Conservation (phyloP, 2,888 invertebrate genomes). For the Aelia acuminata region DNA sequence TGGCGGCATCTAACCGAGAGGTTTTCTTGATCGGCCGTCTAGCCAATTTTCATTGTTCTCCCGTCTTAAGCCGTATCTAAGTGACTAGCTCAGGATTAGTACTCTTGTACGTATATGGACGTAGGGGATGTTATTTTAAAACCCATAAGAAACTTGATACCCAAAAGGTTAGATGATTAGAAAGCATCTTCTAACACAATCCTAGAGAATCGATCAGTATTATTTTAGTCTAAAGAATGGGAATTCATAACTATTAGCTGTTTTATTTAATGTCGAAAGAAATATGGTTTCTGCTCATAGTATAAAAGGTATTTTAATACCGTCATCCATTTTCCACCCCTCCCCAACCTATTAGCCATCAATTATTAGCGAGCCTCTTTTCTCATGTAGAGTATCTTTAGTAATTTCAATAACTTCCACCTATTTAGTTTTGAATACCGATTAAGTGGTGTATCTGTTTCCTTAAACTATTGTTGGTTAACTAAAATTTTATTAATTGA, state of each 20-base stretch:
- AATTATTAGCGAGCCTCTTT: neutral
- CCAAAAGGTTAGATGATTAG: too few relatives aligned
- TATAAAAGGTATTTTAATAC: neutral
- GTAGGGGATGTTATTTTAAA: neutral
- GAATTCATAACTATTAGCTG: neutral
- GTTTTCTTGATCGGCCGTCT: neutral
- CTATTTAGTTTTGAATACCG: too few relatives aligned
- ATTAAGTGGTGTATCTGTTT: too few relatives aligned
- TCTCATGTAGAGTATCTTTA: neutral
- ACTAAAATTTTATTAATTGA: too few relatives aligned
- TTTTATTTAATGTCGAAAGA: neutral
- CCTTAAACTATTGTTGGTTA: too few relatives aligned
- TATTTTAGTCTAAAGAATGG: neutral
- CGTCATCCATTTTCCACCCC: neutral
- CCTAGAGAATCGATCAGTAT: too few relatives aligned
- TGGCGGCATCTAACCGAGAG: neutral
- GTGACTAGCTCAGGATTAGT: neutral
- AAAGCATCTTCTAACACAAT: too few relatives aligned
- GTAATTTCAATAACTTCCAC: slow-evolving; percentile 1
- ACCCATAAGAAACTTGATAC: too few relatives aligned
- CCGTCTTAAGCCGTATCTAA: neutral
- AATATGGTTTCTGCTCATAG: neutral
- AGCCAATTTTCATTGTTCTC: neutral
- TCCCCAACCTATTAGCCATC: neutral
- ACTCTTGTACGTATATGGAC: neutral